These are phyloP conservation scores for Whitmania pigra DNA, from an alignment of 1,140 invertebrate species.

Conservation along the genomic window DNA sequence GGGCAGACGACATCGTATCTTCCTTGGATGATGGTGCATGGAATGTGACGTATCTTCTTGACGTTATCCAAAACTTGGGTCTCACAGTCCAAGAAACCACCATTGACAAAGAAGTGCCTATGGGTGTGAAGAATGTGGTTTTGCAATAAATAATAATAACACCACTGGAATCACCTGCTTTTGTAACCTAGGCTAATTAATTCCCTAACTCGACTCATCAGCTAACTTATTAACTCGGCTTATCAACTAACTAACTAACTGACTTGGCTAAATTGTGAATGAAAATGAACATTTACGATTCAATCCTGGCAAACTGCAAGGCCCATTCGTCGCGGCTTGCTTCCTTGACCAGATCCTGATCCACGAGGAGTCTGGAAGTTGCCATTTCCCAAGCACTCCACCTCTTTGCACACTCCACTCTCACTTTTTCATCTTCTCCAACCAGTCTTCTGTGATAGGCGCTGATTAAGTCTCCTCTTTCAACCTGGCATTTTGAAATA, in stretches of 20 bases:
- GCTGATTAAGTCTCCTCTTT: conserved; percentile 34
- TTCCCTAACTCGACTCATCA: no score
- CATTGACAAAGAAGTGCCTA: conserved; percentile 40
- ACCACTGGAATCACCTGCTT: no score
- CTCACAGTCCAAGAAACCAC: conserved; percentile 35
- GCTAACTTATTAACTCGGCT: no score
- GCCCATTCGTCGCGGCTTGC: conserved; percentile 34
- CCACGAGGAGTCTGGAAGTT: conserved; percentile 32
- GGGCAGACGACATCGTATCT: conserved; percentile 41
- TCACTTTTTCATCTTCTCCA: conserved; percentile 30
- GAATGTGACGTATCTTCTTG: conserved; percentile 37
- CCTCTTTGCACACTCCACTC: conserved; percentile 31
- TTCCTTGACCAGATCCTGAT: conserved; percentile 30
- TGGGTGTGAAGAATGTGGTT: conserved; percentile 20
- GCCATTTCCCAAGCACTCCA: conserved; percentile 41
- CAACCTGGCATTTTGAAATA: conserved; percentile 28
- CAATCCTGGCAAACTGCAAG: conserved; percentile 40
- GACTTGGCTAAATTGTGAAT: no score
- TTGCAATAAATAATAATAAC: neutral
- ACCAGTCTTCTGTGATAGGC: conserved; percentile 40
- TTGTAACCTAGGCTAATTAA: neutral
- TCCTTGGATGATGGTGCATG: conserved; percentile 38
- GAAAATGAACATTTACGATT: conserved; percentile 21
- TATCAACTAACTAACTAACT: no score
- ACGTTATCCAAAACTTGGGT: conserved; percentile 35